Evolutionary conservation across 2,797 vertebrate genomes (phyloP), one percentile per base, ranked within the genome.

Genomic region (Anguilla megastoma): DNA sequence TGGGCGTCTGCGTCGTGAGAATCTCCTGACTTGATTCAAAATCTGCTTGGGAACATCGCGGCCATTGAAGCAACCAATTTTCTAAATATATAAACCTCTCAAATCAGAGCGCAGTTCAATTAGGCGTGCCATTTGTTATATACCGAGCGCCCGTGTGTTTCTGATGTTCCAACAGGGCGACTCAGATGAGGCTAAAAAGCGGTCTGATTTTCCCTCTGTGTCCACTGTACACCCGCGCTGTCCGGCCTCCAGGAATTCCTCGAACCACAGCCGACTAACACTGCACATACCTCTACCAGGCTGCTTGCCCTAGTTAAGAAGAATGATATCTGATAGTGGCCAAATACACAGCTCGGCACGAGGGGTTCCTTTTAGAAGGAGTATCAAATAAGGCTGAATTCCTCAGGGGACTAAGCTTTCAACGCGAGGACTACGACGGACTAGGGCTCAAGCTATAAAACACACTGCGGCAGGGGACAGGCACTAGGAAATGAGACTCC

Each of bases 221-320:
- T 88, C 79, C 88, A 88, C 88, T 89, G 85, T 90, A 27, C 16
- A 76, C 50, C 45, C 56, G 91, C 87, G 88, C 90, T 90, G 90
- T 91, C 91, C 90, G 86, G 90, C 88, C 87, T 91, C 91, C 91
- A 93, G 90, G 90, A 88, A 93, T 92, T 89, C 93, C 91, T 89
- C 86, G 2, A 82, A 87, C 48, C 56, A 60, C 87, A 58, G 83
- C 89, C 88, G 90, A 89, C 48, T 87, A 88, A 90, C 90, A 90
- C 89, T 88, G 90, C 87, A 89, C 82, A 86, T 88, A 88, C 87
- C 86, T 86, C 45, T 88, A 89, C 87, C 90, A 89, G 84, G 90
- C 85, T 89, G 88, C 89, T 88, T 87, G 90, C 86, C 90, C 90
- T 71, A 89, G 88, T 85, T 87, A 87, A 84, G 82, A 87, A 82